A percentile compares a stretch with the other conserved stretches of the same genome.
These are phyloP conservation scores for Gypaetus barbatus DNA, from an alignment of 2,797 vertebrate species.

Conservation along the genomic window DNA sequence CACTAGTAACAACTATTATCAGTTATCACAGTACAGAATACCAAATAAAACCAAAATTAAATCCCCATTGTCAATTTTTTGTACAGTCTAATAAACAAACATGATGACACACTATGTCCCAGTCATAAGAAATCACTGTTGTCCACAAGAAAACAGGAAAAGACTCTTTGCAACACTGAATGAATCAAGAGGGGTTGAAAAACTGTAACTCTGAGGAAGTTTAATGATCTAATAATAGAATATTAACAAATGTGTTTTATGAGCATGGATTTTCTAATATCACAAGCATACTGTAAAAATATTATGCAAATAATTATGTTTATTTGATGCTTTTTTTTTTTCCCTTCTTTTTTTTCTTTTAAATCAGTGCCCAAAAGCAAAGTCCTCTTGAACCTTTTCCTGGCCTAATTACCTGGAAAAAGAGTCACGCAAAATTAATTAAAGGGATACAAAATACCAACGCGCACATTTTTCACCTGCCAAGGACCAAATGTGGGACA, in stretches of 20 bases:
- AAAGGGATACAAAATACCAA: conserved; percentile 1
- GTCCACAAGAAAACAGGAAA: neutral
- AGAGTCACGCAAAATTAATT: neutral
- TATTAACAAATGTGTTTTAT: neutral
- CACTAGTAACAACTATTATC: neutral
- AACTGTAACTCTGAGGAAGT: neutral
- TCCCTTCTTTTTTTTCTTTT: neutral
- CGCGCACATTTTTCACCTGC: conserved; percentile 13
- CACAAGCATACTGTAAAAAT: neutral
- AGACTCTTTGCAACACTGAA: neutral
- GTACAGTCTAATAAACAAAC: neutral
- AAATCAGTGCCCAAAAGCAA: neutral
- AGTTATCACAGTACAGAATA: neutral
- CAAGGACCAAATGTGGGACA: conserved; percentile 50
- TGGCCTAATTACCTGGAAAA: conserved; percentile 37
- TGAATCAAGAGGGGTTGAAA: neutral
- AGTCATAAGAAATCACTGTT: neutral
- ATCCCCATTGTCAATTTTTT: neutral
- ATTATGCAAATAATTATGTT: neutral
- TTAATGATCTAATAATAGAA: neutral
- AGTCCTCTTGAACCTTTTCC: neutral
- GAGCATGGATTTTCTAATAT: neutral
- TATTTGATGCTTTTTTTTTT: neutral
- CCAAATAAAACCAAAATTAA: neutral
- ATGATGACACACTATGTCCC: neutral